phyloP scores from a whole-genome alignment of 2,888 invertebrate genomes.

The Ornithoptera alexandrae region DNA sequence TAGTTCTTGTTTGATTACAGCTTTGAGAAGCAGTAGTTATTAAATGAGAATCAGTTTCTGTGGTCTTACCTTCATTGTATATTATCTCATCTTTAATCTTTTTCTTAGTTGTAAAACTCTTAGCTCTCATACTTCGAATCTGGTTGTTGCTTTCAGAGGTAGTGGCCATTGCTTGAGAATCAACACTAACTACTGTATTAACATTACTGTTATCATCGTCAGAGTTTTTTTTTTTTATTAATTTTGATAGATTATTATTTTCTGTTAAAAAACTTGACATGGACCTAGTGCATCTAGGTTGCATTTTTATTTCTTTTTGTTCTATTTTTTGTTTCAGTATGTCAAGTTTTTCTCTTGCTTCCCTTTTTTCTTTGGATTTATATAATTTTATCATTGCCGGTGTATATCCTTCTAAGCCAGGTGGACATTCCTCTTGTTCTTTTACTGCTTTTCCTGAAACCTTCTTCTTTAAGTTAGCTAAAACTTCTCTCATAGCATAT shows the following conservation, averaged over 20 bases:
- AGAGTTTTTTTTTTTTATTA: slow-evolving; percentile 23
- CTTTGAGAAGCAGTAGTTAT: not conserved
- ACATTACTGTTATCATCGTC: not conserved
- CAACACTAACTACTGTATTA: not conserved
- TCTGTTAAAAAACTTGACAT: slow-evolving; percentile 37
- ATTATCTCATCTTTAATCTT: not conserved
- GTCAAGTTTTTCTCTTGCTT: slow-evolving; percentile 61
- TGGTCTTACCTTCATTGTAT: not conserved
- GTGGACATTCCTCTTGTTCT: slow-evolving; percentile 48
- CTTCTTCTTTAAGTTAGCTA: slow-evolving; percentile 81
- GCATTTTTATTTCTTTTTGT: slow-evolving; percentile 40
- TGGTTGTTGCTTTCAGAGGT: not conserved
- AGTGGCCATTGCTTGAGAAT: not conserved
- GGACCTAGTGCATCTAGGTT: slow-evolving; percentile 54
- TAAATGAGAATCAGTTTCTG: not conserved
- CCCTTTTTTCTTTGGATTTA: slow-evolving; percentile 69
- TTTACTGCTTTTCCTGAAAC: slow-evolving; percentile 53
- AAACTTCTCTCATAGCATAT: slow-evolving; percentile 85
- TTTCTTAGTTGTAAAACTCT: not conserved
- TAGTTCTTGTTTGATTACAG: not conserved
- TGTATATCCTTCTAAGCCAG: slow-evolving; percentile 69
- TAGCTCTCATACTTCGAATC: not conserved
- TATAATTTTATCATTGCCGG: slow-evolving; percentile 79
- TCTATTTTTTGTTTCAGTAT: slow-evolving; percentile 45
- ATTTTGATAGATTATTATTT: slow-evolving; percentile 12